Evolutionary conservation across 2,888 invertebrate species (phyloP).

Genomic region (Tryphoninae sp.): DNA sequence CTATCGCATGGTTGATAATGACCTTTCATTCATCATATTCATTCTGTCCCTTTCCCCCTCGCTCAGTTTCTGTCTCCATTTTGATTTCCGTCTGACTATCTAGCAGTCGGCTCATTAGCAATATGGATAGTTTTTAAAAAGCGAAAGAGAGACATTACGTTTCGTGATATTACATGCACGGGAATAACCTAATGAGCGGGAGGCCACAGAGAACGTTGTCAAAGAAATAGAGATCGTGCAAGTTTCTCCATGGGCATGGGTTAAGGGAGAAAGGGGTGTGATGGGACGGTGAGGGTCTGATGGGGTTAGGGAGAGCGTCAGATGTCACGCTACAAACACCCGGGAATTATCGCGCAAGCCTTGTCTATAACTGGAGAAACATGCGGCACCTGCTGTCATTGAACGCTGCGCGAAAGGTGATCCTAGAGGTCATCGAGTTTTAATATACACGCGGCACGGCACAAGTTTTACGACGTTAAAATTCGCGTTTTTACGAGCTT

Average conservation of each 20-base stretch:
- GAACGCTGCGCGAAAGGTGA: slow-evolving; percentile 25
- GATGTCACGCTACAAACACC: slow-evolving; percentile 70
- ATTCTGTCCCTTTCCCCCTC: background rate
- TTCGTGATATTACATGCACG: slow-evolving; percentile 45
- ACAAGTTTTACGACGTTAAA: slow-evolving; percentile 42
- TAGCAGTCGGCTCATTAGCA: slow-evolving; percentile 49
- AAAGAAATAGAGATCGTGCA: background rate
- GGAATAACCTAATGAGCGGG: background rate
- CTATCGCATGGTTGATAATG: slow-evolving; percentile 1
- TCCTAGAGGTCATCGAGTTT: slow-evolving; percentile 24
- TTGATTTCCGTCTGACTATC: background rate
- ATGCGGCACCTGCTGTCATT: slow-evolving; percentile 40
- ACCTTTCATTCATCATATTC: background rate
- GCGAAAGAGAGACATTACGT: slow-evolving; percentile 51
- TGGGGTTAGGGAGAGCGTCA: slow-evolving; percentile 53
- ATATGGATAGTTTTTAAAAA: slow-evolving; percentile 38
- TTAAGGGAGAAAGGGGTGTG: background rate
- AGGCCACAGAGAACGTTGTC: slow-evolving; percentile 16
- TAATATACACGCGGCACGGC: too few species aligned
- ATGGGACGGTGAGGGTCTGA: slow-evolving; percentile 9
- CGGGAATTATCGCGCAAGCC: slow-evolving; percentile 68
- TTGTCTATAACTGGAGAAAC: slow-evolving; percentile 33
- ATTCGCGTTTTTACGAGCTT: slow-evolving; percentile 77
- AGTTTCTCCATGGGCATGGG: slow-evolving; percentile 5
- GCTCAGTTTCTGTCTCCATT: background rate